These are phyloP conservation scores for Polypedilum pembai DNA, from an alignment of 1,140 invertebrate genomes.

Conservation along the genomic window DNA sequence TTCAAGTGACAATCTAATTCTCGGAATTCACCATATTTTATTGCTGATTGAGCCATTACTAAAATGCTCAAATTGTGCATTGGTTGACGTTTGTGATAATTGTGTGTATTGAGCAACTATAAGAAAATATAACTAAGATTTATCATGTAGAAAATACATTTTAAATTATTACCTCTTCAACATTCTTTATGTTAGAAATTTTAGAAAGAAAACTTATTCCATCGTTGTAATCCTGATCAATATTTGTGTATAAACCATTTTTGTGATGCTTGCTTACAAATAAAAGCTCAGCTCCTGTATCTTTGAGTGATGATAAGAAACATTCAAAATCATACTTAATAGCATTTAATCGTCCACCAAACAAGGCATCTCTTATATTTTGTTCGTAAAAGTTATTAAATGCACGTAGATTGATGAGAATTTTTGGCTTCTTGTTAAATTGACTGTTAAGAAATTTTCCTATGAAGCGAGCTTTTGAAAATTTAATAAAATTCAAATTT, in stretches of 20 bases:
- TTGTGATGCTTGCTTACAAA: background rate
- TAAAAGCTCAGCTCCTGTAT: background rate
- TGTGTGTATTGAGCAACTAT: background rate
- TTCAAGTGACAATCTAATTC: background rate
- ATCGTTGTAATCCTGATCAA: background rate
- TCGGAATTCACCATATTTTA: background rate
- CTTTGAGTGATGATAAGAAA: background rate
- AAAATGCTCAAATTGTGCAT: no score
- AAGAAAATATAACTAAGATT: no score
- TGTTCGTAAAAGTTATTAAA: no score
- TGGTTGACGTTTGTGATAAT: no score
- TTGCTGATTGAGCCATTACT: background rate
- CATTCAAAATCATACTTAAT: background rate
- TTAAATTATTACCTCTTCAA: background rate
- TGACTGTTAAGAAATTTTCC: no score
- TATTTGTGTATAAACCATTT: background rate
- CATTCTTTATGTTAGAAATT: background rate
- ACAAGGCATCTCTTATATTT: background rate
- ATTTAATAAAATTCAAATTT: no score
- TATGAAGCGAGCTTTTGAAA: no score
- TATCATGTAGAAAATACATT: no score
- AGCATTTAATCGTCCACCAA: background rate
- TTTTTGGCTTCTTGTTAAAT: no score
- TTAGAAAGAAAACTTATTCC: background rate
- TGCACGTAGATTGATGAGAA: no score